phyloP scores from a whole-genome alignment of 2,797 vertebrate species.

The Lepilemur ruficaudatus region DNA sequence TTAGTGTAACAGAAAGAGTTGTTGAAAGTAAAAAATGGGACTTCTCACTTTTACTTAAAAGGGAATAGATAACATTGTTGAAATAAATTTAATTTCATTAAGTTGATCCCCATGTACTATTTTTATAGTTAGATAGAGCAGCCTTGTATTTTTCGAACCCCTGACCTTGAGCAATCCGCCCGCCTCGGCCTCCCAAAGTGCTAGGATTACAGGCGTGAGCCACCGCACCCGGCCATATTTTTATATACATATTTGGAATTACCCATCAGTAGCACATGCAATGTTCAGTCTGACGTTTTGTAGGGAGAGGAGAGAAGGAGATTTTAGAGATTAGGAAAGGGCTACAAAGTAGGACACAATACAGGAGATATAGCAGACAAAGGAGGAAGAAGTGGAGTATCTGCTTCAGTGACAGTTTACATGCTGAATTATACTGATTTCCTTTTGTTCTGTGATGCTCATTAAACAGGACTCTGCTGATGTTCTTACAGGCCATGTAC shows the following conservation, averaged over 20 bases:
- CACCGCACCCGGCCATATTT: no score
- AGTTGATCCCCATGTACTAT: background rate
- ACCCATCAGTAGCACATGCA: background rate
- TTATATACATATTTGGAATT: background rate
- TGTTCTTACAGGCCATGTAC: slow-evolving; percentile 14
- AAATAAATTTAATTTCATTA: slow-evolving; percentile 26
- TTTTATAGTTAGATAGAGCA: background rate
- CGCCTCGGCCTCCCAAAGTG: no score
- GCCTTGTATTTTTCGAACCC: background rate
- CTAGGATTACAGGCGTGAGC: no score
- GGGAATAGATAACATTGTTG: background rate
- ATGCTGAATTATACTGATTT: background rate
- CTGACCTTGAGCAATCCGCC: no score
- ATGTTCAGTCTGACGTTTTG: background rate
- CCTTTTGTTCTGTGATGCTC: background rate
- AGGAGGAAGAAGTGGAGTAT: background rate
- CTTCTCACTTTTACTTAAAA: background rate
- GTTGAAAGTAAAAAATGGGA: background rate
- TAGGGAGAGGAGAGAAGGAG: background rate
- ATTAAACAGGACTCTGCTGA: background rate
- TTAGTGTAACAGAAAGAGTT: background rate
- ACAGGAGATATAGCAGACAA: background rate
- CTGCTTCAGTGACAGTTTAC: background rate
- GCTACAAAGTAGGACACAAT: background rate
- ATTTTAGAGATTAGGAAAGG: slow-evolving; percentile 15